Conservation (phyloP, 2,797 vertebrate species). For the Typhlichthys subterraneus region DNA sequence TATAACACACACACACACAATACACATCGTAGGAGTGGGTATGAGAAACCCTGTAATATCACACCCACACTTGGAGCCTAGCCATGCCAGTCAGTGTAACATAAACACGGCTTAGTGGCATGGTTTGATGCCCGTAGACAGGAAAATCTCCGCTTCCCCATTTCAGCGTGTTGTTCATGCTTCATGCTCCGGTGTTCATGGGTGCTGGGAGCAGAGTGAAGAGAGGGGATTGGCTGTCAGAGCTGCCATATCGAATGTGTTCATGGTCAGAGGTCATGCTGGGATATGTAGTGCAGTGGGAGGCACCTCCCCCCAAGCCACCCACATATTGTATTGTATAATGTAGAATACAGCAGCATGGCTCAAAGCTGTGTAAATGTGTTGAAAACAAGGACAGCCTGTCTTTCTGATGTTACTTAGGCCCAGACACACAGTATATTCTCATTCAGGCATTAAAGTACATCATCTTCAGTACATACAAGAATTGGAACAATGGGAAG, state of each 20-base stretch:
- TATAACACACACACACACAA: neutral
- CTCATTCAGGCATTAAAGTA: no score
- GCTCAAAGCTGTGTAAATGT: constrained; percentile 2
- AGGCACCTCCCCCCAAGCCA: constrained; percentile 25
- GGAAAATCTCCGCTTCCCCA: constrained; percentile 27
- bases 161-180: constrained; percentile 28
- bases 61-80: neutral
- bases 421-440: no score
- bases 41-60: constrained; percentile 15
- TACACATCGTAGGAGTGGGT: constrained; percentile 3
- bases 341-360: neutral
- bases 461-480: no score
- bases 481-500: no score
- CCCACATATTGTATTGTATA: constrained; percentile 4
- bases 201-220: constrained; percentile 26
- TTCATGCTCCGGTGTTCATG: constrained; percentile 52
- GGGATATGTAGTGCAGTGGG: constrained; percentile 28
- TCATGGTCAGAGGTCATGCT: constrained; percentile 52
- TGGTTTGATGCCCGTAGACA: constrained; percentile 47
- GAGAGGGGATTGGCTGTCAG: constrained; percentile 50
- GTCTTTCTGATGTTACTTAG: no score
- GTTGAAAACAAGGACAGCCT: no score
- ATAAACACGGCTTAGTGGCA: constrained; percentile 26
- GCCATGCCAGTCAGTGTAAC: constrained; percentile 8
- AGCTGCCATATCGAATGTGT: constrained; percentile 41